A percentile compares a stretch with the other conserved stretches of the same genome.
Evolutionary conservation across 2,888 invertebrate genomes (phyloP).

Genomic region (Schizotus pectinicornis): DNA sequence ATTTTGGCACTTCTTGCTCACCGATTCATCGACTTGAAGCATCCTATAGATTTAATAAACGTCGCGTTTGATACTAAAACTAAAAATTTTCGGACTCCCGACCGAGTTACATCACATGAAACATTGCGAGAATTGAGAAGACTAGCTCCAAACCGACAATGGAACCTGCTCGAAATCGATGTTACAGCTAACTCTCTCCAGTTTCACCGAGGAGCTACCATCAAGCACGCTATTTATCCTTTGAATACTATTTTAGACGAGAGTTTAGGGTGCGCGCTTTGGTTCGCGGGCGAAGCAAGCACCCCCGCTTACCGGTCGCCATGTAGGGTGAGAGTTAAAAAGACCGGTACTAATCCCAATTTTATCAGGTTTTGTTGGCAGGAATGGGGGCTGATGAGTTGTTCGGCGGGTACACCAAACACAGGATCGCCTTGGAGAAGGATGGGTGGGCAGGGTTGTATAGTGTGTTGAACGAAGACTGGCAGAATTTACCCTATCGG

Average conservation of each 20-base stretch:
- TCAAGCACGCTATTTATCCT: slow-evolving; percentile 84
- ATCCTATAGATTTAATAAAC: slow-evolving; percentile 89
- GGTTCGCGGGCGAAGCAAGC: slow-evolving; percentile 89
- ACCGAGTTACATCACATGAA: slow-evolving; percentile 77
- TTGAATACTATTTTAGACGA: slow-evolving; percentile 90
- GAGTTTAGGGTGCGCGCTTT: slow-evolving; percentile 92
- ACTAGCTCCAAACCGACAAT: slow-evolving; percentile 74
- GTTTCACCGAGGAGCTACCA: slow-evolving; percentile 62
- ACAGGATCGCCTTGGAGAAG: slow-evolving; percentile 74
- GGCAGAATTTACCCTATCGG: slow-evolving; percentile 83
- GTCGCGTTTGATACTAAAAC: slow-evolving; percentile 85
- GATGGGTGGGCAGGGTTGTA: slow-evolving; percentile 62
- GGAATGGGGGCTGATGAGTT: slow-evolving; percentile 98
- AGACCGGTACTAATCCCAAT: slow-evolving; percentile 5
- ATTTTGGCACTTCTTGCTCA: slow-evolving; percentile 83
- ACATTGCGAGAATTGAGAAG: slow-evolving; percentile 72
- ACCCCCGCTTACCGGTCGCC: slow-evolving; percentile 65
- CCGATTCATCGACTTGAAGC: slow-evolving; percentile 67
- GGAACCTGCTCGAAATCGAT: slow-evolving; percentile 87
- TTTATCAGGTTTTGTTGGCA: slow-evolving; percentile 73
- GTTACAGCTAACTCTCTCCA: slow-evolving; percentile 71
- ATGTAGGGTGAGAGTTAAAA: slow-evolving; percentile 64
- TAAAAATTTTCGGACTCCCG: slow-evolving; percentile 74
- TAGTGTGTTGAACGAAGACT: slow-evolving; percentile 71
- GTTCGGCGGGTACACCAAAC: slow-evolving; percentile 92